phyloP scores from a whole-genome alignment of 2,888 invertebrate genomes.

The Leucoptera coffeella region DNA sequence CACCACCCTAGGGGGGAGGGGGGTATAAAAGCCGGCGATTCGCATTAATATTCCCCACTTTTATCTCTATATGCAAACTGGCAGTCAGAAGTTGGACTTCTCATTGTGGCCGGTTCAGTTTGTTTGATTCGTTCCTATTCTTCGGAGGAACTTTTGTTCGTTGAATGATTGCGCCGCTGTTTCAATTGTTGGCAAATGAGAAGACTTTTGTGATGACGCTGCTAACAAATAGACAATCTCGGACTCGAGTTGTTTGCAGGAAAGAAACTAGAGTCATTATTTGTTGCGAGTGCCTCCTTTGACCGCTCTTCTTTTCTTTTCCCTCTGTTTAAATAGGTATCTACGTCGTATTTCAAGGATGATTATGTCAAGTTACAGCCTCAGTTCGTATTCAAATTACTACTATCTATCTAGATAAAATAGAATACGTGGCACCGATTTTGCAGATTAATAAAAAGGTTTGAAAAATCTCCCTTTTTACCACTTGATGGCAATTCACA shows the following conservation, averaged over 20 bases:
- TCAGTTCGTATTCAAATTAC: too few relatives aligned
- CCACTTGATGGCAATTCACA: too few relatives aligned
- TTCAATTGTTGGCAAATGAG: conserved; percentile 27
- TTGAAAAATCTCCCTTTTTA: too few relatives aligned
- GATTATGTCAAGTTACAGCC: too few relatives aligned
- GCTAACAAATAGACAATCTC: conserved; percentile 2
- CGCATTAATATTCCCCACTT: conserved; percentile 55
- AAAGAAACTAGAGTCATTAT: background rate
- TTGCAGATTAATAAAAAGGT: too few relatives aligned
- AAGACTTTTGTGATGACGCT: conserved; percentile 4
- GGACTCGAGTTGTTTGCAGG: conserved; percentile 1
- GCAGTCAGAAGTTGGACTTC: conserved; percentile 42
- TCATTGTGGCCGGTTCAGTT: conserved; percentile 32
- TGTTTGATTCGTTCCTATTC: conserved; percentile 27
- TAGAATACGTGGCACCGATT: too few relatives aligned
- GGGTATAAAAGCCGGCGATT: conserved; percentile 22
- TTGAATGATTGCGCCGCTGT: conserved; percentile 51
- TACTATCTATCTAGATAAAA: too few relatives aligned
- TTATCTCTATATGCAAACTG: conserved; percentile 56
- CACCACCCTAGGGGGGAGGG: conserved; percentile 10
- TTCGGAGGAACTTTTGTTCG: conserved; percentile 14
- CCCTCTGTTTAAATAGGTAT: too few relatives aligned
- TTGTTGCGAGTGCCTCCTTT: too few relatives aligned
- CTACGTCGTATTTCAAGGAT: too few relatives aligned
- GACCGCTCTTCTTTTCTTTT: too few relatives aligned